Evolutionary conservation across 2,113 vertebrate species (phyloP).

Genomic region (Mastomys coucha): DNA sequence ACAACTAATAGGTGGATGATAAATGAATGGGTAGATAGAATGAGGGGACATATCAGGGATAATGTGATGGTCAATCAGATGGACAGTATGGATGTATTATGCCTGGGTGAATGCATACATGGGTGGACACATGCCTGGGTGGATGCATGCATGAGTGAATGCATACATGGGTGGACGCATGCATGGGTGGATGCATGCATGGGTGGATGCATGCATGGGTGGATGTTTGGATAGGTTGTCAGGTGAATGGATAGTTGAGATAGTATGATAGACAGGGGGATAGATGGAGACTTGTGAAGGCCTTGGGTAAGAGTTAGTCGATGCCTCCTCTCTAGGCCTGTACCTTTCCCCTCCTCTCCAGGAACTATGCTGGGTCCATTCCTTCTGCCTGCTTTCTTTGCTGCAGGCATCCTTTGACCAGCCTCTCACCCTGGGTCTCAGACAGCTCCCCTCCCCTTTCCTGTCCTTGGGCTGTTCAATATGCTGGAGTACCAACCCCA

Average conservation of each 20-base stretch:
- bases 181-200: background rate
- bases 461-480: background rate
- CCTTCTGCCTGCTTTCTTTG: background rate
- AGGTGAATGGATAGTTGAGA: background rate
- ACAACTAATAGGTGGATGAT: background rate
- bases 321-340: background rate
- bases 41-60: background rate
- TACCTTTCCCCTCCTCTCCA: background rate
- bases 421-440: background rate
- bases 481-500: background rate
- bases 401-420: background rate
- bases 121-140: too few relatives aligned
- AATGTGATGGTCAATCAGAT: background rate
- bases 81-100: background rate
- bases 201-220: too few relatives aligned
- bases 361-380: background rate
- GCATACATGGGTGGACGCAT: background rate
- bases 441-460: background rate
- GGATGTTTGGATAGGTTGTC: background rate
- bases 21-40: background rate
- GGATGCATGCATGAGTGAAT: too few relatives aligned
- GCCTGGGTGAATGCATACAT: background rate
- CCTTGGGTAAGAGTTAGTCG: background rate
- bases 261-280: background rate
- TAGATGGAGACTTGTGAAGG: accelerated